phyloP scores from a whole-genome alignment of 2,888 invertebrate genomes.

The Drosophila vallismaia region DNA sequence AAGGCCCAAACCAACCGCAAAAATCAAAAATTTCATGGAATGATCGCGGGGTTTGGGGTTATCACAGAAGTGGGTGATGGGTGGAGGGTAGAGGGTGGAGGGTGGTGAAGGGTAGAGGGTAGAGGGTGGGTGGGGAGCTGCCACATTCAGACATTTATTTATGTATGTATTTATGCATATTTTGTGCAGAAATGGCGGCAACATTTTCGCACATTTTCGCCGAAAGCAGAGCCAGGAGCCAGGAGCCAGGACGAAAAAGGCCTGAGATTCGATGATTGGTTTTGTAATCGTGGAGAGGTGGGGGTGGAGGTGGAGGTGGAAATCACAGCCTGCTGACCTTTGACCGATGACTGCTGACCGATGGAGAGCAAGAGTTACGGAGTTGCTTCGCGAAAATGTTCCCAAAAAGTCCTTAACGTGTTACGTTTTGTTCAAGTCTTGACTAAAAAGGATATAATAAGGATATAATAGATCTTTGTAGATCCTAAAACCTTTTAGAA shows the following conservation, averaged over 20 bases:
- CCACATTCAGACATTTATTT: constrained; percentile 63
- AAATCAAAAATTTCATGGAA: constrained; percentile 57
- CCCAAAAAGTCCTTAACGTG: neutral
- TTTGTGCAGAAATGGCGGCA: constrained; percentile 62
- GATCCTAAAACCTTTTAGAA: neutral
- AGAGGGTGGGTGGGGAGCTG: neutral
- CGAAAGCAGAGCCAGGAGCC: neutral
- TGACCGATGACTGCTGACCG: constrained; percentile 21
- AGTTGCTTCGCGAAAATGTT: neutral
- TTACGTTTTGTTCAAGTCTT: too few species aligned
- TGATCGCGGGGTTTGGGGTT: too few species aligned
- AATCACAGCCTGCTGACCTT: constrained; percentile 25
- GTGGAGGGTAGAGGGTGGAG: too few species aligned
- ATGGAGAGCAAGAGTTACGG: constrained; percentile 14
- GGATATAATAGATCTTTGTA: neutral
- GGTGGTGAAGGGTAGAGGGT: too few species aligned
- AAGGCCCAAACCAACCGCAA: constrained; percentile 59
- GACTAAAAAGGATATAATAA: too few species aligned
- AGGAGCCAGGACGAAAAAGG: constrained; percentile 1
- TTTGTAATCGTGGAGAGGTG: constrained; percentile 15
- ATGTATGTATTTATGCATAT: constrained; percentile 74
- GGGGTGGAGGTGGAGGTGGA: constrained; percentile 1
- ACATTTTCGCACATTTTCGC: constrained; percentile 46
- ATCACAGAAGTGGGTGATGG: too few species aligned
- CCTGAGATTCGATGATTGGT: constrained; percentile 40